Conservation (phyloP, 2,113 vertebrate genomes). For the Scophthalmus maximus region DNA sequence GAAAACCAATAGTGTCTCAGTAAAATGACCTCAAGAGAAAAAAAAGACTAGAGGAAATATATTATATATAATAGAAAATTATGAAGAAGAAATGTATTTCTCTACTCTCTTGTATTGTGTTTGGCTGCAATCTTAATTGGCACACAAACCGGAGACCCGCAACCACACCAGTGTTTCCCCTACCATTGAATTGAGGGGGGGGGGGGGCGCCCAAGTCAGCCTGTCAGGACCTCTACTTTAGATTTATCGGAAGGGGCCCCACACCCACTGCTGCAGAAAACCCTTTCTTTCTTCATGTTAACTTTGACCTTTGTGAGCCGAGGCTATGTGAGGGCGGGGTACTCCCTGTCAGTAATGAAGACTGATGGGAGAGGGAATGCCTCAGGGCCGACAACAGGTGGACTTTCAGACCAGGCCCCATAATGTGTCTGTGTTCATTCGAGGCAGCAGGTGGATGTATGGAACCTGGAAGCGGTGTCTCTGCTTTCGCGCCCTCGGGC, state of each 20-base stretch:
- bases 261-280: not conserved
- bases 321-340: slow-evolving; percentile 36
- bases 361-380: slow-evolving; percentile 35
- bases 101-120: too few relatives aligned
- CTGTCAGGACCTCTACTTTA: not conserved
- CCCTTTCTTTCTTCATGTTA: slow-evolving; percentile 2
- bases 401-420: slow-evolving; percentile 12
- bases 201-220: too few relatives aligned
- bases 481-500: slow-evolving; percentile 32
- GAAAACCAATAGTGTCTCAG: not conserved
- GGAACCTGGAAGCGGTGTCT: slow-evolving; percentile 29
- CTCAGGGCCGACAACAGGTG: slow-evolving; percentile 54
- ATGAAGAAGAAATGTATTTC: too few relatives aligned
- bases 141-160: too few relatives aligned
- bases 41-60: too few relatives aligned
- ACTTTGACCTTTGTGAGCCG: slow-evolving; percentile 28
- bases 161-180: too few relatives aligned
- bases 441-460: slow-evolving; percentile 52
- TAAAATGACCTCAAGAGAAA: too few relatives aligned
- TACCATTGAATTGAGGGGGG: too few relatives aligned
- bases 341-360: slow-evolving; percentile 40
- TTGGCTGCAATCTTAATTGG: too few relatives aligned
- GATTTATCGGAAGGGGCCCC: not conserved
- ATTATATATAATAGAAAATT: too few relatives aligned
- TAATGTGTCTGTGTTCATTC: slow-evolving; percentile 32